Base-by-base conservation (phyloP, 2,888 invertebrate species). In the Microctonus hyperodae region DNA sequence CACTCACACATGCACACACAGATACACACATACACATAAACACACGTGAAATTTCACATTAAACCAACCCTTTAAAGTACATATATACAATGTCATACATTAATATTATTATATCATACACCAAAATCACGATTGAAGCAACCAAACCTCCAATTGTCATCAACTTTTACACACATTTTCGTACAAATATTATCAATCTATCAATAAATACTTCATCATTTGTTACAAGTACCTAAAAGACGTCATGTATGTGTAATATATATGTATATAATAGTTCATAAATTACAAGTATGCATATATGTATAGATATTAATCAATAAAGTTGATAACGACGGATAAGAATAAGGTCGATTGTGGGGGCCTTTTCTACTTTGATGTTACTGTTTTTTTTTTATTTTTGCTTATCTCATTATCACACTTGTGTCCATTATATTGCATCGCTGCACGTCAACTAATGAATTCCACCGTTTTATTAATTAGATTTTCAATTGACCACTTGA, bases 181-280 rank as follows among this genome's bases (percentile, higher is more conserved):
- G 81, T 83, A 81, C 75, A 83, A 83, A 82, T 79, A 64, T 71
- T 78, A 80, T 80, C 79, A 75, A 59, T 75, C 81, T 82, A 82
- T 71, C 75, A 83, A 83, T 83, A 83, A 83, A 83, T 83, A 82
- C 80, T 79, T 76, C 71, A 78, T 78, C 75, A 73, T 16, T 20
- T 1, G 70, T 76, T 70, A 72, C 16, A 70, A 74, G 72, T 78
- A 74, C 69, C 73, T 76, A 76, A 69, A n/a, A n/a, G 71, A 69
- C 72, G 68, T 68, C 65, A 67, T 68, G 66, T 61, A 63, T 68
- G 66, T 7, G 51, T 6, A 20, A 53, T n/a, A 53, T n/a, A 53
- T 7, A 7, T 28, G 7, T 28, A 28, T 5, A 28, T 28, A 28
- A 28, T 28, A 28, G 28, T 28, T 28, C 22, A n/a, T n/a, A n/a